Evolutionary conservation across 2,113 vertebrate genomes (phyloP), one percentile per base, ranked within the genome.

Genomic region (Gymnocephalus cernua): DNA sequence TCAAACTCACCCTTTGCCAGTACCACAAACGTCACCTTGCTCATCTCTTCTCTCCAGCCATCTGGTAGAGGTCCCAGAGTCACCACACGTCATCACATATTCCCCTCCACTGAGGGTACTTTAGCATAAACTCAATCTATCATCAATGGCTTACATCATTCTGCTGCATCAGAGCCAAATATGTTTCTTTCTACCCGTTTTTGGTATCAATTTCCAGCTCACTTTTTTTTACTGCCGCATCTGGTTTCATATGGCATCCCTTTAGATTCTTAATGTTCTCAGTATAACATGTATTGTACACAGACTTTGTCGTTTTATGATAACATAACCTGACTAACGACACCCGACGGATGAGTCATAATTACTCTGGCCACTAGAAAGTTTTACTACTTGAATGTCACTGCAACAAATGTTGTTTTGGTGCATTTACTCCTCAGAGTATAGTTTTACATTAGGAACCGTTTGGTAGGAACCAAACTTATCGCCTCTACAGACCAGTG

Each of bases 1-100:
- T 85, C 83, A 79, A 56, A 54, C 50, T 63, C 8, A 0, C 71
- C 68, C 23, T 84, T 76, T 81, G 74, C 64, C 62, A 77, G 53
- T 13, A 61, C 57, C 50, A 61, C 61, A 47, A 73, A 76, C 25
- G 23, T 63, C 4, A 32, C 56, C 38, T 19, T 35, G 63, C 53
- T 79, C 66, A 1, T 70, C 67, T 66, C 77, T n/a, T 13, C 21
- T 64, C 59, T 67, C 72, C 54, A 48, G 59, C 48, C 84, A 82
- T 77, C 79, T 74, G 78, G 53, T 44, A 67, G 50, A 69, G 58
- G 79, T 80, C 73, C 68, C 72, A 25, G 54, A 83, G 50, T 83
- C 82, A 77, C 48, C 56, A 47, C 67, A 66, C 50, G 35, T 53
- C 80, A 68, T 74, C 79, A 63, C 63, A 78, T 58, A 54, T 76